Conservation (phyloP, 2,888 invertebrate genomes). For the Glomeris marginata region DNA sequence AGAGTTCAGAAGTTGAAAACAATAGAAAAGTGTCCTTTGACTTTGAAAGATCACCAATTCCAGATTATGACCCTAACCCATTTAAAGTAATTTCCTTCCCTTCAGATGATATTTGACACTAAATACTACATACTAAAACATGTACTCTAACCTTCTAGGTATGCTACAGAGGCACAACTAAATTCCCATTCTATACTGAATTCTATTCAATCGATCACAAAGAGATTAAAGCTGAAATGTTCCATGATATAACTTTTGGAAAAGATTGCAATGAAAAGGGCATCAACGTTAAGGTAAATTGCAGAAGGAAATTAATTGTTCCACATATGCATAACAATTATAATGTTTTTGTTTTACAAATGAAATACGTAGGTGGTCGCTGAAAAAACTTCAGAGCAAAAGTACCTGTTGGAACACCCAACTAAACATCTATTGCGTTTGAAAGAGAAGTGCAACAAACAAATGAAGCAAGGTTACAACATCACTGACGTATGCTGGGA, state of each 20-base stretch:
- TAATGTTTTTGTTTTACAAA: no score
- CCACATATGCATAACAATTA: no score
- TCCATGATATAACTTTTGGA: conserved; percentile 7
- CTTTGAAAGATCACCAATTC: conserved; percentile 12
- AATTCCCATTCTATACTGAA: background rate
- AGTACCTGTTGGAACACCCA: conserved; percentile 1
- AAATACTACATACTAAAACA: no score
- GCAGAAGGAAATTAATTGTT: no score
- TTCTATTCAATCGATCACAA: conserved; percentile 3
- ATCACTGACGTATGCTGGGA: conserved; percentile 8
- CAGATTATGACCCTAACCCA: conserved; percentile 13
- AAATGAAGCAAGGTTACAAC: conserved; percentile 7
- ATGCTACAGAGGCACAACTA: conserved; percentile 5
- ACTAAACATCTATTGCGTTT: background rate
- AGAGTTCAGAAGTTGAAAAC: no score
- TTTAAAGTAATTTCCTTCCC: conserved; percentile 4
- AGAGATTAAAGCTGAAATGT: conserved; percentile 7
- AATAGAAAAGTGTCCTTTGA: conserved; percentile 8
- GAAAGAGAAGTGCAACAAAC: conserved; percentile 8
- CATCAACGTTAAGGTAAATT: conserved; percentile 2
- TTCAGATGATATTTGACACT: no score
- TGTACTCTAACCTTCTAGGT: conserved; percentile 9
- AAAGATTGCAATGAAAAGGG: conserved; percentile 9
- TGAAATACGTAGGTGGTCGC: background rate
- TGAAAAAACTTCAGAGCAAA: conserved; percentile 13